Percentiles rank a stretch among this genome's conserved stretches.
Evolutionary conservation across 2,888 invertebrate species (phyloP).

Genomic region (Rugalucina vietnamica): DNA sequence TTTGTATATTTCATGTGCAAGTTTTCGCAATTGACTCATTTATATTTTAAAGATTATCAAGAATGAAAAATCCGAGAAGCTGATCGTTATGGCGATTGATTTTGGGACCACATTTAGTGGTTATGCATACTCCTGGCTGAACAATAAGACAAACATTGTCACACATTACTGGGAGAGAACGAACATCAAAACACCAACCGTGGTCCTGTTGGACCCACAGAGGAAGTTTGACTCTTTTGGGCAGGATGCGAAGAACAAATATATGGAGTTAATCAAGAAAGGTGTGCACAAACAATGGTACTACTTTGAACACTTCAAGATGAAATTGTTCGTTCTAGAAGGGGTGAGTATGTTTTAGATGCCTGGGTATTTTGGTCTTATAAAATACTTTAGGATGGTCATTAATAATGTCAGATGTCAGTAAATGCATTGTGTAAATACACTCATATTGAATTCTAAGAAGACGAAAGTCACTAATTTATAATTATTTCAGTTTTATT

Average conservation of each 20-base stretch:
- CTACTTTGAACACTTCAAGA: constrained; percentile 50
- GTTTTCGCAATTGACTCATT: no score
- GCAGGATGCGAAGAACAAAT: constrained; percentile 22
- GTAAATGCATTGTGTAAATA: no score
- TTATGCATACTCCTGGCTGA: neutral
- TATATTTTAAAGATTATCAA: neutral
- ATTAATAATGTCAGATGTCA: no score
- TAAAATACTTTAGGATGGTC: no score
- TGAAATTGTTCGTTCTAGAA: constrained; percentile 38
- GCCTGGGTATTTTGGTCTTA: no score
- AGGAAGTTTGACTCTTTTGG: constrained; percentile 44
- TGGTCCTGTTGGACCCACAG: constrained; percentile 25
- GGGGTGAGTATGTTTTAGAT: constrained; percentile 30
- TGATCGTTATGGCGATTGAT: neutral
- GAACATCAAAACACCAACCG: constrained; percentile 37
- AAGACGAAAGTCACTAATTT: no score
- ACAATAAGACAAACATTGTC: neutral
- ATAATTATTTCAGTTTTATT: no score
- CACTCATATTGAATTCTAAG: no score
- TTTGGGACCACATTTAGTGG: constrained; percentile 7
- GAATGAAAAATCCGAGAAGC: neutral
- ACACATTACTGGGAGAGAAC: neutral
- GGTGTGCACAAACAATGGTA: constrained; percentile 33
- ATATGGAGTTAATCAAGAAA: constrained; percentile 17
- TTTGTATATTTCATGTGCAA: no score